phyloP scores from a whole-genome alignment of 2,113 vertebrate genomes.

The Ptilonorhynchus violaceus region DNA sequence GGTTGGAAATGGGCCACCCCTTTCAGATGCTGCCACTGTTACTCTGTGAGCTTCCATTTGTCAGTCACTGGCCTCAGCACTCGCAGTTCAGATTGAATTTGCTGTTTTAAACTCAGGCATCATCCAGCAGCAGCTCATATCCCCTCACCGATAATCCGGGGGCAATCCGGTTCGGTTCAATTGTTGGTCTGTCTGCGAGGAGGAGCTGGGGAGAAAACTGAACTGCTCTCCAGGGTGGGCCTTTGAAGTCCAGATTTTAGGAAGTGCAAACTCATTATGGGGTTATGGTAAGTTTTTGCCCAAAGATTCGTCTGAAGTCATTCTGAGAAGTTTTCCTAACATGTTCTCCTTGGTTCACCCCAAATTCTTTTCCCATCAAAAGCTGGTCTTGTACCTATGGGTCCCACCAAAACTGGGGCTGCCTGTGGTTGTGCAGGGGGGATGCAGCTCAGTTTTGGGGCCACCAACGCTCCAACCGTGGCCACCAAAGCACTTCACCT shows the following conservation, averaged over 20 bases:
- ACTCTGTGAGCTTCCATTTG: background rate
- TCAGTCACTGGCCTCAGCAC: background rate
- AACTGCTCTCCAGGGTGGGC: background rate
- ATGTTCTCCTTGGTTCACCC: background rate
- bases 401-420: background rate
- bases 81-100: slow-evolving; percentile 11
- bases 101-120: background rate
- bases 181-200: background rate
- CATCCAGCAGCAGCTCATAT: background rate
- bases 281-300: background rate
- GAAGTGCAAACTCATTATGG: background rate
- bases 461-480: background rate
- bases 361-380: background rate
- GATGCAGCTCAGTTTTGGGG: background rate
- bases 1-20: background rate
- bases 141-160: background rate
- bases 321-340: background rate
- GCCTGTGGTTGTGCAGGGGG: background rate
- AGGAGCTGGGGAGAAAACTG: background rate
- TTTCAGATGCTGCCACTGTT: background rate
- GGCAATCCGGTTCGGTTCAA: background rate
- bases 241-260: background rate
- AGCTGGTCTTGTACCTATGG: fast-evolving
- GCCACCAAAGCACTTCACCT: background rate
- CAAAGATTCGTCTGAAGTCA: background rate